A percentile compares a stretch with the other conserved stretches of the same genome.
Evolutionary conservation across 2,888 invertebrate species (phyloP).

Genomic region (Agrochola macilenta): DNA sequence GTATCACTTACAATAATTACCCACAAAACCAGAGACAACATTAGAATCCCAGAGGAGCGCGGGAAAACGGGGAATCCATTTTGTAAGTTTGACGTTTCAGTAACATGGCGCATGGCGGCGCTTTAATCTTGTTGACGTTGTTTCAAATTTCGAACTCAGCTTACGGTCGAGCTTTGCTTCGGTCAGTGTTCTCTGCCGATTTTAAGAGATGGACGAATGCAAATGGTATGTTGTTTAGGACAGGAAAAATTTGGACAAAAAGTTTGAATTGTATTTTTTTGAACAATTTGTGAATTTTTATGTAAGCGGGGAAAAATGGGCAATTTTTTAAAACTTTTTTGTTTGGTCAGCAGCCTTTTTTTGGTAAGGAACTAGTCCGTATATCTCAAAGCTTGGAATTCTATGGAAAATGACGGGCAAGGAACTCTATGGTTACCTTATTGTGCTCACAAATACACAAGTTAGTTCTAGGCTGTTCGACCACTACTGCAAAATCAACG

Average conservation of each 20-base stretch:
- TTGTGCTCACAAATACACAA: not conserved
- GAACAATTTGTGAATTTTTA: not conserved
- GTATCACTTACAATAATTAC: slow-evolving; percentile 48
- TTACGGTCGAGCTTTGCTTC: slow-evolving; percentile 64
- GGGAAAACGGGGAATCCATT: slow-evolving; percentile 83
- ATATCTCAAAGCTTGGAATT: not conserved
- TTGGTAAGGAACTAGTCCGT: not conserved
- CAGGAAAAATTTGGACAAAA: not conserved
- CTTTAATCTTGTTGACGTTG: slow-evolving; percentile 84
- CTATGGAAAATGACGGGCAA: not conserved
- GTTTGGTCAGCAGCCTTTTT: not conserved
- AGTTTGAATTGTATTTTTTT: not conserved
- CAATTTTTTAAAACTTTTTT: not conserved
- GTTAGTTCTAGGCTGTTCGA: not conserved
- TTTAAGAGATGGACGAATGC: slow-evolving; percentile 52
- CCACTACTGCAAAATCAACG: not conserved
- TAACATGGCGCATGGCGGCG: slow-evolving; percentile 83
- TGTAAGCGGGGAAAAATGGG: not conserved
- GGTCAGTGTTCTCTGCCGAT: slow-evolving; percentile 56
- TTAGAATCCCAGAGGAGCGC: slow-evolving; percentile 70
- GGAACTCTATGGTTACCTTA: not conserved
- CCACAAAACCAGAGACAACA: slow-evolving; percentile 64
- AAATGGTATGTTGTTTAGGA: not conserved
- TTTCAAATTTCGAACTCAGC: slow-evolving; percentile 70
- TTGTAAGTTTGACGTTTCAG: slow-evolving; percentile 86